Evolutionary conservation across 2,113 vertebrate species (phyloP).

Genomic region (Collichthys lucidus): DNA sequence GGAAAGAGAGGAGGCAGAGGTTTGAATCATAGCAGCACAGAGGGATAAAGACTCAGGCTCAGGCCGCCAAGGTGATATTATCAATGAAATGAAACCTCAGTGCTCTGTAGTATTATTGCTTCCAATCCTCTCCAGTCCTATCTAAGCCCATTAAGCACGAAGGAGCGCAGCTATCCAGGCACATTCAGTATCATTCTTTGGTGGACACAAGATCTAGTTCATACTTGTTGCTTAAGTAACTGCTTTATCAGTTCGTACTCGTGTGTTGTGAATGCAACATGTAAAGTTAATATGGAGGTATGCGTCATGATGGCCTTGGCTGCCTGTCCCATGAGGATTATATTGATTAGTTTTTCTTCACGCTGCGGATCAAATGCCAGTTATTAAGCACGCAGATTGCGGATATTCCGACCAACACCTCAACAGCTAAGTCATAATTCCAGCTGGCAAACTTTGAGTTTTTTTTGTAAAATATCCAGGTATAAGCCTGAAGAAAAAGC

Average conservation of each 20-base stretch:
- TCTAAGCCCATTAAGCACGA: slow-evolving; percentile 60
- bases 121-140: slow-evolving; percentile 54
- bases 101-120: slow-evolving; percentile 54
- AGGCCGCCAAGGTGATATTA: slow-evolving; percentile 70
- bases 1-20: slow-evolving; percentile 20
- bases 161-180: slow-evolving; percentile 34
- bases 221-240: slow-evolving; percentile 1
- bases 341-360: slow-evolving; percentile 9
- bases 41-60: slow-evolving; percentile 55
- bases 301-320: not conserved
- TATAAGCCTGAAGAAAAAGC: not conserved
- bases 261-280: not conserved
- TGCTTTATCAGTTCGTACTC: not conserved
- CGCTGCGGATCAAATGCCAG: not conserved
- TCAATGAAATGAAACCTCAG: slow-evolving; percentile 78
- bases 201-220: slow-evolving; percentile 1
- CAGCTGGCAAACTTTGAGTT: not conserved
- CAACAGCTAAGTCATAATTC: not conserved
- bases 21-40: slow-evolving; percentile 46
- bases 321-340: not conserved
- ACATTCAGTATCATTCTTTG: slow-evolving; percentile 13
- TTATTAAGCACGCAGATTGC: not conserved
- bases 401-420: not conserved
- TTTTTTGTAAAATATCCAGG: not conserved
- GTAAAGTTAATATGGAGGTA: not conserved